Conservation (phyloP, 2,888 invertebrate genomes). For the Disparrhopalites patrizii region DNA sequence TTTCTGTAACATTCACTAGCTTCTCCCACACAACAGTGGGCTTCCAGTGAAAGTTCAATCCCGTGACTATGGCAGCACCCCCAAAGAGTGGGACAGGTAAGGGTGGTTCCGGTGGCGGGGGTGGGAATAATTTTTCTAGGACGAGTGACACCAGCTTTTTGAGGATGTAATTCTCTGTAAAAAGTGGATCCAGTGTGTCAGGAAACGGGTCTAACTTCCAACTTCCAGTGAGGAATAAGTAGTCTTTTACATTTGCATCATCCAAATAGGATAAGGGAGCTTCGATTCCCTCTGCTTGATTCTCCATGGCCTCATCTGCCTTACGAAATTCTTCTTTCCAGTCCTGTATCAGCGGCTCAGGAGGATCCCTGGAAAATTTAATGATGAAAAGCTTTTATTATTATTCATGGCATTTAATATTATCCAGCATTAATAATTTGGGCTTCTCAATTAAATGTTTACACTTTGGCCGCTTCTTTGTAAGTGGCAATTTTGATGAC, state of each 20-base stretch:
- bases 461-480: constrained; percentile 4
- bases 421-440: neutral
- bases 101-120: neutral
- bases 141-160: constrained; percentile 12
- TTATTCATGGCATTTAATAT: neutral
- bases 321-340: constrained; percentile 2
- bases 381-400: no score
- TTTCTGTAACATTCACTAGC: neutral
- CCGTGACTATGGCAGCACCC: neutral
- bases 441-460: neutral
- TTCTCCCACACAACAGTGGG: neutral
- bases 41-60: constrained; percentile 11
- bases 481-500: constrained; percentile 15
- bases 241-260: neutral
- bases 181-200: neutral
- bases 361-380: constrained; percentile 11
- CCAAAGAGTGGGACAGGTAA: neutral
- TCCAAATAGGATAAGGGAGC: neutral
- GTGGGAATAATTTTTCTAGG: constrained; percentile 2
- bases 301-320: neutral
- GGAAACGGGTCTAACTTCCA: neutral
- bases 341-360: constrained; percentile 10
- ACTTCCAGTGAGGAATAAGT: neutral
- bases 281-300: neutral
- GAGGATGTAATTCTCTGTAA: neutral